Conservation (phyloP, 2,113 vertebrate species). For the Danionella cerebrum region DNA sequence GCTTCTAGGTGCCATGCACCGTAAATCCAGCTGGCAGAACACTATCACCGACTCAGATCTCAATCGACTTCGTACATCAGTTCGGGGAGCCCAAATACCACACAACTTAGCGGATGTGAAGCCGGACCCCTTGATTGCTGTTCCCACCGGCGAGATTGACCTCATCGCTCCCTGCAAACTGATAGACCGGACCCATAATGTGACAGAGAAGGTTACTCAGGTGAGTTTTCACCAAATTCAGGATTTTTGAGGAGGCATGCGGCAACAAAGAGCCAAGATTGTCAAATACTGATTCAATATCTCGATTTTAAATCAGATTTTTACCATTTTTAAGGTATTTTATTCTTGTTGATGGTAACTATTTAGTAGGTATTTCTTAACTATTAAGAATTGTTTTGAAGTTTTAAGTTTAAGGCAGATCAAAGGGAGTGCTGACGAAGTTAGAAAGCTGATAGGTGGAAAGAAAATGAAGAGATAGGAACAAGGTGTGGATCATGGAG, state of each 20-base stretch:
- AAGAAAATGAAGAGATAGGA: no score
- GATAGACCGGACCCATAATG: conserved; percentile 83
- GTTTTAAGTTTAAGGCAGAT: no score
- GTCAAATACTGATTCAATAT: no score
- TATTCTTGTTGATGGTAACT: no score
- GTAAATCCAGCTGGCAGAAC: conserved; percentile 65
- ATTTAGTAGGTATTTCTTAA: no score
- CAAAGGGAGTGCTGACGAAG: no score
- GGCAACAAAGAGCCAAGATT: no score
- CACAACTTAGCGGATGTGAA: conserved; percentile 80
- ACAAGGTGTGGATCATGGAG: no score
- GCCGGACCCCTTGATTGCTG: conserved; percentile 64
- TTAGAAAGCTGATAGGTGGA: no score
- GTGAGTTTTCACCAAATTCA: conserved; percentile 51
- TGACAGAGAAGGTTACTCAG: conserved; percentile 90
- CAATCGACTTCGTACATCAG: conserved; percentile 66
- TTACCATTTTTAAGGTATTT: no score
- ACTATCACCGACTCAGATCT: conserved; percentile 78
- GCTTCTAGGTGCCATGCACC: conserved; percentile 62
- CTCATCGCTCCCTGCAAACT: conserved; percentile 81
- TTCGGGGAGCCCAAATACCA: conserved; percentile 68
- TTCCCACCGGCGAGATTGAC: conserved; percentile 68
- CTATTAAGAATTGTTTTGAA: no score
- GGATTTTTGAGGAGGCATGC: neutral
- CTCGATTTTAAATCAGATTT: no score